A percentile compares a stretch with the other conserved stretches of the same genome.
Conservation (phyloP, 2,888 invertebrate genomes). For the Smittia aterrima region DNA sequence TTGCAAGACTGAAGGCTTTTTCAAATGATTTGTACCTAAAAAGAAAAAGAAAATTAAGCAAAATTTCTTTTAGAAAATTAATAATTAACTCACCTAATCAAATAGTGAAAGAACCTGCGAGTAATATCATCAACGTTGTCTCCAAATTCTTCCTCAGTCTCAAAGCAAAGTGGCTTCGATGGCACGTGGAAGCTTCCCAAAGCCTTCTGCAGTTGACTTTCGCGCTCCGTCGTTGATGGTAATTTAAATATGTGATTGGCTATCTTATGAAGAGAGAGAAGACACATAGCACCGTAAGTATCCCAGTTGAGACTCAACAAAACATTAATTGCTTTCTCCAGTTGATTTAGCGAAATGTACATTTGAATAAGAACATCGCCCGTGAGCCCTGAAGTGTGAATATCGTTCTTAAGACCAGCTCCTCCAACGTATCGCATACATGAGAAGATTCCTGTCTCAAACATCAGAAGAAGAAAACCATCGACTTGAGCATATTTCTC, state of each 20-base stretch:
- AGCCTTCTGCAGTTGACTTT: constrained; percentile 69
- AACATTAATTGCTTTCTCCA: constrained; percentile 68
- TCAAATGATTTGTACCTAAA: constrained; percentile 68
- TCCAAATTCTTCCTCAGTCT: constrained; percentile 70
- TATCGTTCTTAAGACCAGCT: constrained; percentile 53
- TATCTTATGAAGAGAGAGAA: constrained; percentile 71
- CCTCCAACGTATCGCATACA: constrained; percentile 58
- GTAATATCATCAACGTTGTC: constrained; percentile 79
- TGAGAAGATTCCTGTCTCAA: constrained; percentile 63
- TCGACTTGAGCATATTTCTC: constrained; percentile 56
- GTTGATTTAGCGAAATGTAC: constrained; percentile 63
- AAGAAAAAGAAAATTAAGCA: constrained; percentile 20
- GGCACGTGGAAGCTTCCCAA: constrained; percentile 78
- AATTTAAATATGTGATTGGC: constrained; percentile 60
- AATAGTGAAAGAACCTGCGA: constrained; percentile 80
- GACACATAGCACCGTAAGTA: constrained; percentile 69
- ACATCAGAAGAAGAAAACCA: constrained; percentile 58
- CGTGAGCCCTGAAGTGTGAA: constrained; percentile 57
- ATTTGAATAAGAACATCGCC: constrained; percentile 62
- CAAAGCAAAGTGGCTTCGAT: constrained; percentile 63
- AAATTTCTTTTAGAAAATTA: not conserved
- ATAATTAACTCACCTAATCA: constrained; percentile 64
- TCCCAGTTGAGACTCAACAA: constrained; percentile 74
- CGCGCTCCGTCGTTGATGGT: constrained; percentile 50
- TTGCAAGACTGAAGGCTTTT: constrained; percentile 80